Evolutionary conservation across 2,113 vertebrate genomes (phyloP).

Genomic region (Typhlomys cinereus): DNA sequence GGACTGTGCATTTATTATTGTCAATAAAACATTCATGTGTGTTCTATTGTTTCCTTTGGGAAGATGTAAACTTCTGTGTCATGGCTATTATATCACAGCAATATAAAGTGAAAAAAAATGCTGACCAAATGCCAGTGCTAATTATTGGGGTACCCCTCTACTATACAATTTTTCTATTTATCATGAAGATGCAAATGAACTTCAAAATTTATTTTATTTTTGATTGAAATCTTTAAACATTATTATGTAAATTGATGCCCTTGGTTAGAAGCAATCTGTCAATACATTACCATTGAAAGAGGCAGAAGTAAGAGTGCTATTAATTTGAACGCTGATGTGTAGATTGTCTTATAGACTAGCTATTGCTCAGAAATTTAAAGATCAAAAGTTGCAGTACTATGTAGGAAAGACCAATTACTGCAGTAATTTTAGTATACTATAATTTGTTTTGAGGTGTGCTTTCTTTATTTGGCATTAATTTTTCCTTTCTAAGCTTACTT

Average conservation of each 20-base stretch:
- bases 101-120: slow-evolving; percentile 51
- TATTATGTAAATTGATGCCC: slow-evolving; percentile 45
- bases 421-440: not conserved
- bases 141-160: slow-evolving; percentile 29
- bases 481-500: not conserved
- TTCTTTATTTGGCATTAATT: not conserved
- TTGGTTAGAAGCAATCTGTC: slow-evolving; percentile 56
- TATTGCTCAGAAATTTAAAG: not conserved
- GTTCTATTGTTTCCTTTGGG: not conserved
- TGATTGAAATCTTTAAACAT: slow-evolving; percentile 59
- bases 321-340: not conserved
- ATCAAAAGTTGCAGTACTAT: not conserved
- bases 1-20: not conserved
- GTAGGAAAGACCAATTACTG: not conserved
- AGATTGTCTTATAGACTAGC: not conserved
- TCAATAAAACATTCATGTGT: not conserved
- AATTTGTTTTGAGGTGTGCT: not conserved
- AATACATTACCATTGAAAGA: slow-evolving; percentile 10
- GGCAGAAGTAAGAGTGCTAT: not conserved
- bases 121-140: slow-evolving; percentile 52
- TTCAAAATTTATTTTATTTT: slow-evolving; percentile 67
- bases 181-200: slow-evolving; percentile 68
- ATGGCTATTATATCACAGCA: slow-evolving; percentile 36
- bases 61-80: not conserved
- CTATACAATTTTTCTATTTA: slow-evolving; percentile 62